Conservation (phyloP, 2,797 vertebrate species). For the Dendrocincla tyrannina region DNA sequence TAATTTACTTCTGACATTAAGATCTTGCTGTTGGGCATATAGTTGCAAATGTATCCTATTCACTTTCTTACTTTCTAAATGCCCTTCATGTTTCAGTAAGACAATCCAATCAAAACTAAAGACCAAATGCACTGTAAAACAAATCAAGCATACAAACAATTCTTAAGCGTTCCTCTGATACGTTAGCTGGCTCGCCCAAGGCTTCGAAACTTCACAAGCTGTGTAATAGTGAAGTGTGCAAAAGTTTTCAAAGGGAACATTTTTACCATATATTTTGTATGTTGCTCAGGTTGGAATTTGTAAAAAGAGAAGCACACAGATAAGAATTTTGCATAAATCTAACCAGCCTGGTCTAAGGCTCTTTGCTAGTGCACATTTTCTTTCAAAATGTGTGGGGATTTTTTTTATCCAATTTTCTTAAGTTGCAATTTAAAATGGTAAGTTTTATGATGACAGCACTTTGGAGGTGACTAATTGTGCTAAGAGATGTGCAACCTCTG, state of each 20-base stretch:
- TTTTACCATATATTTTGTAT: slow-evolving; percentile 48
- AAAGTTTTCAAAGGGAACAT: slow-evolving; percentile 83
- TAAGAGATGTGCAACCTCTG: not conserved
- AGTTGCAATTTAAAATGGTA: not conserved
- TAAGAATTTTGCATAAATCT: slow-evolving; percentile 15
- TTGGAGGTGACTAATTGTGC: not conserved
- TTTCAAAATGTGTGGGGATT: not conserved
- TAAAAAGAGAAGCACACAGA: slow-evolving; percentile 48
- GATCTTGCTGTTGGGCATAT: slow-evolving; percentile 95
- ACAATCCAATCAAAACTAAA: slow-evolving; percentile 97
- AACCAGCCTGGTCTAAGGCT: not conserved
- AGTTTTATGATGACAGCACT: not conserved
- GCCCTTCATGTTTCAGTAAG: slow-evolving; percentile 91
- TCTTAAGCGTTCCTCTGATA: slow-evolving; percentile 76
- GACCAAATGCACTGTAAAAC: slow-evolving; percentile 96
- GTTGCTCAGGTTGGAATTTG: not conserved
- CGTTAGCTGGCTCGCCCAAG: slow-evolving; percentile 77
- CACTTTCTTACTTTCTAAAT: slow-evolving; percentile 84
- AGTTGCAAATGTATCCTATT: slow-evolving; percentile 85
- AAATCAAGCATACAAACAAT: slow-evolving; percentile 93
- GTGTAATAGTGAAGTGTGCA: slow-evolving; percentile 72
- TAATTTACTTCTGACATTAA: slow-evolving; percentile 99
- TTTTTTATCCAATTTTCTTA: not conserved
- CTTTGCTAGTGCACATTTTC: fast-evolving
- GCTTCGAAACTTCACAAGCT: slow-evolving; percentile 81